Evolutionary conservation across 2,113 vertebrate species (phyloP).

Genomic region (Epinephelus cyanopodus): DNA sequence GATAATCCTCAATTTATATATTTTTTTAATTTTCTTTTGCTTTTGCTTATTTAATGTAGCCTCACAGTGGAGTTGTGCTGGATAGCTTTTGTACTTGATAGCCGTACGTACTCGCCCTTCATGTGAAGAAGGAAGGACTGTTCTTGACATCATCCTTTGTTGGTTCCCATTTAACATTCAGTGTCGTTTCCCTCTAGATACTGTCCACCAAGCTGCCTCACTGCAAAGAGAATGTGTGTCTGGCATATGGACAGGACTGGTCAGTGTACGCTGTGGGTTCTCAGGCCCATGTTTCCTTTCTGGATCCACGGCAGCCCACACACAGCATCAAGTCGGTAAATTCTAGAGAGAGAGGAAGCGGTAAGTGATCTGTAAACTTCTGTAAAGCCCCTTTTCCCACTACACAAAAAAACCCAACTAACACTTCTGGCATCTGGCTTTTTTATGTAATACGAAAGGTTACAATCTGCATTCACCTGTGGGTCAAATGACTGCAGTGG

Average conservation of each 20-base stretch:
- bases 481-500: too few relatives aligned
- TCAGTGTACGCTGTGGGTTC: conserved; percentile 98
- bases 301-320: conserved; percentile 95
- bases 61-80: background rate
- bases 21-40: background rate
- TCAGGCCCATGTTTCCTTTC: conserved; percentile 97
- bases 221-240: conserved; percentile 98
- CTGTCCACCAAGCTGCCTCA: conserved; percentile 96
- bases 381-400: too few relatives aligned
- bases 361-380: conserved; percentile 80
- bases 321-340: conserved; percentile 93
- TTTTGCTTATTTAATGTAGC: background rate
- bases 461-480: too few relatives aligned
- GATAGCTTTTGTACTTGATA: background rate
- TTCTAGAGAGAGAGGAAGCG: conserved; percentile 94
- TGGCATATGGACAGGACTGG: conserved; percentile 97
- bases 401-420: too few relatives aligned
- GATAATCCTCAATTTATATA: background rate
- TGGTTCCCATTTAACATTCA: background rate
- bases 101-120: background rate
- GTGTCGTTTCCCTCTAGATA: conserved; percentile 81
- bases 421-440: too few relatives aligned
- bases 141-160: background rate
- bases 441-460: too few relatives aligned
- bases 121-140: background rate